Evolutionary conservation across 2,797 vertebrate species (phyloP).

Genomic region (Gastrophryne carolinensis): DNA sequence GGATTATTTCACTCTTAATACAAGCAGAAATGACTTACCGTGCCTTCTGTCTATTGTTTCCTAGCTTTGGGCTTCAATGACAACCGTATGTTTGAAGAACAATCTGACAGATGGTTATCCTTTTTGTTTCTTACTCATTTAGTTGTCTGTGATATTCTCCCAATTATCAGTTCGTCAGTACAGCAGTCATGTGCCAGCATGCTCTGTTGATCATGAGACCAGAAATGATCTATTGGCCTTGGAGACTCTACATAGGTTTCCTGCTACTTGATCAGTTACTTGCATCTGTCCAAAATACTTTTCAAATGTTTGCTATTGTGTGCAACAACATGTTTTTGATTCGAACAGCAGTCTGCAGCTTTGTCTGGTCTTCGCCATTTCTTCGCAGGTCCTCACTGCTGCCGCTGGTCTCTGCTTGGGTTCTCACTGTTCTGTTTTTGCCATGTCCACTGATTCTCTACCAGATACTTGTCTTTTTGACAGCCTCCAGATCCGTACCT

Average conservation of each 20-base stretch:
- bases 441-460: too few species aligned
- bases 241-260: conserved; percentile 19
- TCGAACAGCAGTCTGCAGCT: too few species aligned
- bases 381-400: too few species aligned
- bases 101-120: conserved; percentile 32
- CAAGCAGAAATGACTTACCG: not conserved
- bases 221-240: conserved; percentile 5
- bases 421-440: too few species aligned
- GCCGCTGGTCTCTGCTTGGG: too few species aligned
- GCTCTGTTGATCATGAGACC: not conserved
- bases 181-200: conserved; percentile 11
- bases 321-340: too few species aligned
- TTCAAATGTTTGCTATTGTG: too few species aligned
- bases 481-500: too few species aligned
- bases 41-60: conserved; percentile 21
- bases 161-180: conserved; percentile 17
- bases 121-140: conserved; percentile 40
- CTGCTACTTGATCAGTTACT: conserved; percentile 22
- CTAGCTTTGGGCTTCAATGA: not conserved
- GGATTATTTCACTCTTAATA: conserved; percentile 2
- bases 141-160: conserved; percentile 24
- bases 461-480: too few species aligned
- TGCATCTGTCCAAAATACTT: conserved; percentile 17
- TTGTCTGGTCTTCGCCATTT: too few species aligned
- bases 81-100: conserved; percentile 20